Conservation (phyloP, 2,888 invertebrate genomes). For the Sturmia bella region DNA sequence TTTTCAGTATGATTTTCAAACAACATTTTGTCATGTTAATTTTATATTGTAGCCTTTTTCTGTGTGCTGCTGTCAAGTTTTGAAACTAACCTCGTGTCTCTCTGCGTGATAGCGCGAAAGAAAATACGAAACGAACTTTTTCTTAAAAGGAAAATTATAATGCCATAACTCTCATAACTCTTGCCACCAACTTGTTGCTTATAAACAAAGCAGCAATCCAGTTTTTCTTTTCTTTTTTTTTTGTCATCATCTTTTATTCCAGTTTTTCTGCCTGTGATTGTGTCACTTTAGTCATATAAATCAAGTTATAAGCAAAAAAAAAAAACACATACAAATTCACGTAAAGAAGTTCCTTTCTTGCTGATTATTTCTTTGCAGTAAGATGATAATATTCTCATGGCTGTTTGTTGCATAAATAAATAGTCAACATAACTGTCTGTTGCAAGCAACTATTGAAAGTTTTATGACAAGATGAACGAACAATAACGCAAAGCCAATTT, state of each 20-base stretch:
- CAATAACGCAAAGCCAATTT: background rate
- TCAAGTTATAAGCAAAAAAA: conserved; percentile 12
- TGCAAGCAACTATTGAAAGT: conserved; percentile 65
- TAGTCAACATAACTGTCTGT: conserved; percentile 65
- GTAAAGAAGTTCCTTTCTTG: conserved; percentile 20
- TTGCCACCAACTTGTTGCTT: conserved; percentile 30
- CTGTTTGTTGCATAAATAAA: conserved; percentile 57
- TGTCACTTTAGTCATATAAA: conserved; percentile 31
- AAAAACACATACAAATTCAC: background rate
- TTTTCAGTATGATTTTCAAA: too few relatives aligned
- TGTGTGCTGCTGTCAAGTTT: too few relatives aligned
- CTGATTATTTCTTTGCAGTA: conserved; percentile 3
- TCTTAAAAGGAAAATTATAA: conserved; percentile 30
- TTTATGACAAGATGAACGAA: conserved; percentile 27
- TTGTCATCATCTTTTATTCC: background rate
- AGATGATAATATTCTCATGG: conserved; percentile 23
- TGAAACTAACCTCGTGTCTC: too few relatives aligned
- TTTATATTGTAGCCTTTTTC: too few relatives aligned
- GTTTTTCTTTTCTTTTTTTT: background rate
- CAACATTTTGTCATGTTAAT: too few relatives aligned
- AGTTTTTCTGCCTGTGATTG: conserved; percentile 11
- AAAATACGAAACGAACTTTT: conserved; percentile 1
- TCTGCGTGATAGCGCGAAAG: background rate
- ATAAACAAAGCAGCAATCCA: background rate
- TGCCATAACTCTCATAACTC: conserved; percentile 25